Base-by-base conservation (phyloP, 2,797 vertebrate species). In the Alca torda region DNA sequence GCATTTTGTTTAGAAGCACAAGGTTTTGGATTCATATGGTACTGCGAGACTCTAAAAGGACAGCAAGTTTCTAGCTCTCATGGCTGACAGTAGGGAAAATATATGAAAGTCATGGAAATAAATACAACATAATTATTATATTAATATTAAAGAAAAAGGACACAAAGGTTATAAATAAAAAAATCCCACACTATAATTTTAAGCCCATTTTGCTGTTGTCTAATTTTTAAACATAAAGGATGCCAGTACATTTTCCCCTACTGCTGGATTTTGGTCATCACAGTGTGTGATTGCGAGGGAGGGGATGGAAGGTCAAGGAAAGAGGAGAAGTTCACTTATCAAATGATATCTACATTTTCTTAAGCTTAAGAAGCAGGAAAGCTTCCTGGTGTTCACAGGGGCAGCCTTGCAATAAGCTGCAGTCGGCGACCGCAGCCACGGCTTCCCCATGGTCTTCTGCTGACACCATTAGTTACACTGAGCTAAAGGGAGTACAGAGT, bases 261-360 rank as follows among this genome's bases (percentile, higher is more conserved):
- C 13, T 51, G 35, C 19, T 77, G 30, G 11, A 37, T 75, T 80
- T 84, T 61, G 75, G 28, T 60, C 69, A 90, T 76, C 60, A 28
- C 10, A 30, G 61, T 0, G 0, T n/a, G 17, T 33, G 53, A 48
- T 26, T 67, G 37, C 39, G n/a, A 87, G 16, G 19, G n/a, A 77
- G 13, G 8, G 41, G 35, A 61, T 54, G 24, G 37, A 37, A 92
- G 45, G 20, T 31, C 26, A 73, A 53, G 45, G 45, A 35, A 72
- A 79, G 41, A 75, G 26, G 28, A 78, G 16, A 18, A 45, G 4
- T 41, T 81, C 25, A 46, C 48, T 78, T 54, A 35, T 20, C 63
- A 59, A 51, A 70, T n/a, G 24, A 16, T 63, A 67, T 9, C 26
- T 51, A 13, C 13, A 69, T 53, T 50, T 74, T 78, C 57, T 69